Percentiles rank a stretch among this genome's conserved stretches.
Evolutionary conservation across 1,140 invertebrate genomes (phyloP).

Genomic region (Panagrolaimus sp.): DNA sequence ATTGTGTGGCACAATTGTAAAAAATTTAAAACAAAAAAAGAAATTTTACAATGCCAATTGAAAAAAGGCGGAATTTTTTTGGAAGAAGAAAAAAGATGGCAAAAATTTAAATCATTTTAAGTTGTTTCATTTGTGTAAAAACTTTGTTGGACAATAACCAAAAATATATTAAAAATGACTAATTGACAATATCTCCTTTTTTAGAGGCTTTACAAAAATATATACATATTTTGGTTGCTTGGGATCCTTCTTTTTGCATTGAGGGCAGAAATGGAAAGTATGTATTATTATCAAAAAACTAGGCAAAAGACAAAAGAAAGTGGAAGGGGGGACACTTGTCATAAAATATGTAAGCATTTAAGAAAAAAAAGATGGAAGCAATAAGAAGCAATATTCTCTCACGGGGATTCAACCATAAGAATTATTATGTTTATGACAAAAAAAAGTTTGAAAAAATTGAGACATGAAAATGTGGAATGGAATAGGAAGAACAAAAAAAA

Average conservation of each 20-base stretch:
- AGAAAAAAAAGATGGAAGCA: too few species aligned
- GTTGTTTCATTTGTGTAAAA: background rate
- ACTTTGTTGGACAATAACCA: background rate
- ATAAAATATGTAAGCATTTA: too few species aligned
- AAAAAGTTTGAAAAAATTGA: background rate
- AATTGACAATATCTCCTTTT: slow-evolving; percentile 1
- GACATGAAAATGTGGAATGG: too few species aligned
- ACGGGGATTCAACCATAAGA: slow-evolving; percentile 3
- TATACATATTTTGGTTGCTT: background rate
- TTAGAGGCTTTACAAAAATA: background rate
- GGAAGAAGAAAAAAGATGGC: too few species aligned
- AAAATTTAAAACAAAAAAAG: too few species aligned
- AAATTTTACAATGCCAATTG: too few species aligned
- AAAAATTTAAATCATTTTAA: background rate
- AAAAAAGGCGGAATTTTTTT: too few species aligned
- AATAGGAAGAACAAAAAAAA: too few species aligned
- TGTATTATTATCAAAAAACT: background rate
- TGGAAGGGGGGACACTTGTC: too few species aligned
- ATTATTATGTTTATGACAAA: slow-evolving; percentile 2
- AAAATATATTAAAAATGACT: slow-evolving; percentile 14
- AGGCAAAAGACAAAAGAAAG: background rate
- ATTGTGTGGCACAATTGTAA: too few species aligned
- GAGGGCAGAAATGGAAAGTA: background rate
- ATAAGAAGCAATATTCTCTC: background rate
- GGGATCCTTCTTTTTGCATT: background rate